Percentiles rank a stretch among this genome's conserved stretches.
Conservation (phyloP, 1,140 invertebrate species). For the Palaemon carinicauda region DNA sequence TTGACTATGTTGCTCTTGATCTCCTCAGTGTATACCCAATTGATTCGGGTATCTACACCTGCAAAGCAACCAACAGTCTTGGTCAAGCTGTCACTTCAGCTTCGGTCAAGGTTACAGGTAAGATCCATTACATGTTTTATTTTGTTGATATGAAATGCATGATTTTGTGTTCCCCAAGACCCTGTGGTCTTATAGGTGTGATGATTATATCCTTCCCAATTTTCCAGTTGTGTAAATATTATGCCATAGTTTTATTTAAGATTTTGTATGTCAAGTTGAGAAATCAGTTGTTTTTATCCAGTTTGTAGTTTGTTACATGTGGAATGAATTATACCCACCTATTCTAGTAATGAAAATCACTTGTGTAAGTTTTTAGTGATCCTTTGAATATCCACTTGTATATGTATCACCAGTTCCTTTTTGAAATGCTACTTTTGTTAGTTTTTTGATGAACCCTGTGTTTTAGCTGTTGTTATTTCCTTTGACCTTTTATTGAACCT, state of each 20-base stretch:
- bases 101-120: slow-evolving; percentile 80
- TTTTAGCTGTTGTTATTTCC: neutral
- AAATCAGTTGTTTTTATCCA: neutral
- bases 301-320: neutral
- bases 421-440: neutral
- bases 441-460: neutral
- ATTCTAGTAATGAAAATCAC: no score
- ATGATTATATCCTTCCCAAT: no score
- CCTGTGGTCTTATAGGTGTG: neutral
- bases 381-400: neutral
- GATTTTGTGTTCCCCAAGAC: neutral
- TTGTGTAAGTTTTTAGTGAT: no score
- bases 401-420: neutral
- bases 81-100: slow-evolving; percentile 95
- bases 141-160: neutral
- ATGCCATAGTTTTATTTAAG: neutral
- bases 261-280: neutral
- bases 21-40: slow-evolving; percentile 94
- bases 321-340: no score
- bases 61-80: slow-evolving; percentile 87
- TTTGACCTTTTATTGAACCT: slow-evolving; percentile 36
- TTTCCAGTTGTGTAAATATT: neutral
- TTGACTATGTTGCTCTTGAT: slow-evolving; percentile 96
- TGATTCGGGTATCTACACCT: slow-evolving; percentile 96
- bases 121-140: slow-evolving; percentile 16